Evolutionary conservation across 2,888 invertebrate genomes (phyloP), one percentile per base, ranked within the genome.

Genomic region (Xylota segnis): DNA sequence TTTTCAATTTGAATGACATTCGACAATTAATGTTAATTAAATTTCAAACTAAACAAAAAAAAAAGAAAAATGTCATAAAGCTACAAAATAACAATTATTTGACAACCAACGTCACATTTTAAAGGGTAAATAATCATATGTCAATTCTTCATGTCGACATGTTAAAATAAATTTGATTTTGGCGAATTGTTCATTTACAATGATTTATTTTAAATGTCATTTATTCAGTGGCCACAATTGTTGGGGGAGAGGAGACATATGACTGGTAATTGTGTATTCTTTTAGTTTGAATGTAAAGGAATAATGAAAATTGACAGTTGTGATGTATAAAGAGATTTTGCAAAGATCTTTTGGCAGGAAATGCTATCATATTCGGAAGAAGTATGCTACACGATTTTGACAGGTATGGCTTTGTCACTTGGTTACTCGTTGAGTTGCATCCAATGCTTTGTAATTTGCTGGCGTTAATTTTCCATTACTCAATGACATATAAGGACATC

Each of bases 21-120:
- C 63, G 18, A 75, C 54, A 75, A 75, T 63, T 65, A 58, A 43
- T 65, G 75, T 75, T 75, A 75, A 76, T 66, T 76, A 45, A 58
- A 66, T 58, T 47, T 75, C 2, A 43, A 58, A 29, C 32, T 9
- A 29, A 54, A 34, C 45, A 47, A 7, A 59, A 66, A 47, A 66
- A 12, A 14, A 56, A 52, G 12, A 7, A 37, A 66, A 23, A 14
- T 9, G 10, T 34, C 10, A 7, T 10, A 40, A 47, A 29, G 10
- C 23, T 14, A 23, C 34, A 0, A 58, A 56, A 71, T 4, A 72
- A 40, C 47, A 72, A 74, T 29, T 61, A 63, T 45, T 40, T 23
- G 40, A 56, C 37, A 75, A 43, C 59, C 29, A 37, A 59, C 50
- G 52, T 68, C 66, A n/a, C 58, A 59, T 14, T 47, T 68, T 68